A percentile compares a stretch with the other conserved stretches of the same genome.
phyloP scores from a whole-genome alignment of 2,888 invertebrate genomes.

The Drosophila dives region DNA sequence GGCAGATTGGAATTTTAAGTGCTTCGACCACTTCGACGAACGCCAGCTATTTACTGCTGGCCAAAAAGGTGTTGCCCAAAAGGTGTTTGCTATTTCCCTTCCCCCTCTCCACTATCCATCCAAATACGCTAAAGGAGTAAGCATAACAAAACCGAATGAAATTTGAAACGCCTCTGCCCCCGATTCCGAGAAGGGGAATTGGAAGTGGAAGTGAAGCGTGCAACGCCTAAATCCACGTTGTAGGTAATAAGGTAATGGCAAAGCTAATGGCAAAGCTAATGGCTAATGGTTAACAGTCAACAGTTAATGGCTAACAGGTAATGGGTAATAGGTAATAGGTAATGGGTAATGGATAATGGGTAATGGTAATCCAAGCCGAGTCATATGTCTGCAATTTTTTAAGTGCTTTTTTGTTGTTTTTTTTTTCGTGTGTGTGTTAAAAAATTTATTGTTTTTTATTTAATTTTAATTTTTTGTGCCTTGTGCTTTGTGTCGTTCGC shows the following conservation, averaged over 20 bases:
- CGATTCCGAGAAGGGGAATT: conserved; percentile 22
- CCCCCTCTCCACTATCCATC: background rate
- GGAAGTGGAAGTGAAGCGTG: conserved; percentile 56
- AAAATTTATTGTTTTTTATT: background rate
- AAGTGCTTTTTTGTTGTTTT: conserved; percentile 30
- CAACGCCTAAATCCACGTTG: conserved; percentile 54
- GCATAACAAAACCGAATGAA: conserved; percentile 46
- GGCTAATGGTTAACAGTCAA: conserved; percentile 27
- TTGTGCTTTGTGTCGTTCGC: conserved; percentile 39
- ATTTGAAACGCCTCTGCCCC: conserved; percentile 32
- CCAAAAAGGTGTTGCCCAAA: conserved; percentile 48
- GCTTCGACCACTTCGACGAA: conserved; percentile 27
- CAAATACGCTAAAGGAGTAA: conserved; percentile 6
- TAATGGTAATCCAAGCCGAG: conserved; percentile 33
- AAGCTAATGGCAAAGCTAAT: conserved; percentile 45
- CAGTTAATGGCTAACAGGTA: conserved; percentile 24
- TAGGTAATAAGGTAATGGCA: conserved; percentile 61
- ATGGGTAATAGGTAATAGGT: conserved; percentile 25
- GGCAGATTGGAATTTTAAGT: conserved; percentile 61
- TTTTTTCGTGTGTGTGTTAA: background rate
- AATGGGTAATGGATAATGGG: conserved; percentile 23
- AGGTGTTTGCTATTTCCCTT: conserved; percentile 35
- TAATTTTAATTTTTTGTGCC: conserved; percentile 8
- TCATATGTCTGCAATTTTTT: conserved; percentile 44
- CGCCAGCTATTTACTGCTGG: conserved; percentile 21